Percentiles rank a stretch among this genome's conserved stretches.
Conservation (phyloP, 2,888 invertebrate genomes). For the Rutpela maculata region DNA sequence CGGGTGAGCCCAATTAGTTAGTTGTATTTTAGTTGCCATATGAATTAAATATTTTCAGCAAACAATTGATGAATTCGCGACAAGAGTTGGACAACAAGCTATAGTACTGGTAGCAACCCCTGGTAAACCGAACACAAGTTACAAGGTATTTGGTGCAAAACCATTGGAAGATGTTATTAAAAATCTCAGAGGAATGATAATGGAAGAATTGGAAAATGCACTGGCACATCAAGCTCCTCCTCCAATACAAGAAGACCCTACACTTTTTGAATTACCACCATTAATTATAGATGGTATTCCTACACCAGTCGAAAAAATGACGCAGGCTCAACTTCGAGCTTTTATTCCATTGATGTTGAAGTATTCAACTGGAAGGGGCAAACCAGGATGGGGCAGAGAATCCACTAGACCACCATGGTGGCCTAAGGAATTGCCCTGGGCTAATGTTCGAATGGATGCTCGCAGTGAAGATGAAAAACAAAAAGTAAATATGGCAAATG, state of each 20-base stretch:
- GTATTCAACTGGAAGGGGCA: constrained; percentile 96
- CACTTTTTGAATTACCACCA: constrained; percentile 95
- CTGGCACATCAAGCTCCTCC: constrained; percentile 95
- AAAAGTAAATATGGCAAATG: too few species aligned
- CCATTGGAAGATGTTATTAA: constrained; percentile 97
- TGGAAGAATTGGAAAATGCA: constrained; percentile 96
- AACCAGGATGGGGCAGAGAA: constrained; percentile 98
- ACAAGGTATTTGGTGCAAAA: constrained; percentile 97
- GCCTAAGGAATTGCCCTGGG: constrained; percentile 98
- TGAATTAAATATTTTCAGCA: constrained; percentile 76
- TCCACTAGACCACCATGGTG: constrained; percentile 98
- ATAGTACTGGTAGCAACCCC: constrained; percentile 97
- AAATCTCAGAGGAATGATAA: constrained; percentile 91
- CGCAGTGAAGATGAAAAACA: constrained; percentile 97
- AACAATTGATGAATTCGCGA: constrained; percentile 98
- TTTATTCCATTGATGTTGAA: constrained; percentile 99
- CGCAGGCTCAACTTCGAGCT: constrained; percentile 96
- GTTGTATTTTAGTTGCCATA: not conserved
- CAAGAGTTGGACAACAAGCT: constrained; percentile 97
- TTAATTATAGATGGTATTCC: constrained; percentile 98
- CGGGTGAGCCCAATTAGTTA: constrained; percentile 76
- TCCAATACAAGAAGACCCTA: constrained; percentile 90
- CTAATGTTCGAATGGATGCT: constrained; percentile 98
- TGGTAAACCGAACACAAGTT: constrained; percentile 96
- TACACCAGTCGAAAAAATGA: constrained; percentile 99